Base-by-base conservation (phyloP, 2,888 invertebrate species). In the Troides oblongomaculatus region DNA sequence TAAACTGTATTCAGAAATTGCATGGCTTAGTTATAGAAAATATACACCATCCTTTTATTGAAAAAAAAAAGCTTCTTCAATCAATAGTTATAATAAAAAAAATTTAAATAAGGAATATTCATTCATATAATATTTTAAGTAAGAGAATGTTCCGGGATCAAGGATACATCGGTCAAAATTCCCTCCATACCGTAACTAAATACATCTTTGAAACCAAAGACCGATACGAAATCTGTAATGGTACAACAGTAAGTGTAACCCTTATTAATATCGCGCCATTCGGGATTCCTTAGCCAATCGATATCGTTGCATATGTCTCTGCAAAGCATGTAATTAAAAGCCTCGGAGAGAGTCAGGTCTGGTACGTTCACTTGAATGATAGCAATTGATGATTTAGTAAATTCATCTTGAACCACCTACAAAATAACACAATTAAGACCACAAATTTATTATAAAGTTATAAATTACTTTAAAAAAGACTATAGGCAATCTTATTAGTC, bases 361-460 rank as follows among this genome's bases (percentile, higher is more conserved):
- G 88, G 87, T 43, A 84, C 74, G 68, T 89, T 89, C 1, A 89
- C 71, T 72, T 88, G 86, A 10, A 89, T 74, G 18, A 89, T 82
- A 0, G 83, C 89, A 0, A 89, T 62, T 0, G 86, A 83, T 10
- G 79, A 69, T 5, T 67, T 43, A 0, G 78, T 74, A 17, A 18
- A 50, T 1, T 74, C 76, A 67, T 85, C 80, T 78, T 83, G 81
- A 1, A 89, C 75, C 7, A 88, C 82, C 89, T 89, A 50, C 50
- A 50, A 50, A 18, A 12, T 12, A 43, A 43, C 12, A 43, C 12
- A 1, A 10, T 43, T 43, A 43, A 43, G 12, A 43, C 12, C 43
- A 43, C 12, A 12, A 43, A 10, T 43, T 43, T 43, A 43, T 12
- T 43, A 8, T 0, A 50, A 50, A 17, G 18, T 18, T 17, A 50